phyloP scores from a whole-genome alignment of 1,140 invertebrate species.

The Cydia amplana region DNA sequence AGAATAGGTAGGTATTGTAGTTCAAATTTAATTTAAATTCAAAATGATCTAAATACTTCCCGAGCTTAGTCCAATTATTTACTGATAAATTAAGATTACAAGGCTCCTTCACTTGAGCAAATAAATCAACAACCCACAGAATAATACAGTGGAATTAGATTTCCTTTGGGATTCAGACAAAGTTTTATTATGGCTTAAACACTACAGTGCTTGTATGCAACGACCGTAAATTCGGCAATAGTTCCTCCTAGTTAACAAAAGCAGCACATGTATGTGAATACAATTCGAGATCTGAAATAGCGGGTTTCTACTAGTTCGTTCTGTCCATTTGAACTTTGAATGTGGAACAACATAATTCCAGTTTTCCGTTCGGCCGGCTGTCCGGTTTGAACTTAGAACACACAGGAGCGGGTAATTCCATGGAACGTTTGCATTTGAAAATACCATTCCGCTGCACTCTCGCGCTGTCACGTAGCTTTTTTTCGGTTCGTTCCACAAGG shows the following conservation, averaged over 20 bases:
- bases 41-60: neutral
- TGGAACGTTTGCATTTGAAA: constrained; percentile 32
- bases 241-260: constrained; percentile 25
- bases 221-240: constrained; percentile 24
- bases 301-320: constrained; percentile 22
- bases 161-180: neutral
- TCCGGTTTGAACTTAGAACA: constrained; percentile 29
- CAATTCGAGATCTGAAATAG: constrained; percentile 10
- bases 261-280: constrained; percentile 22
- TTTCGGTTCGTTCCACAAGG: constrained; percentile 24
- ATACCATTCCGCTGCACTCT: constrained; percentile 24
- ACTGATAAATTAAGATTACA: neutral
- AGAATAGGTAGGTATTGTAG: neutral
- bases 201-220: constrained; percentile 2
- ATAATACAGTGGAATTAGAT: neutral
- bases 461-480: constrained; percentile 20
- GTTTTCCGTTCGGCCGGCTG: constrained; percentile 25
- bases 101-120: neutral
- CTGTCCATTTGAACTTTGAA: constrained; percentile 33
- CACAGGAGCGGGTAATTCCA: constrained; percentile 28
- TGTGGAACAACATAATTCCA: constrained; percentile 32
- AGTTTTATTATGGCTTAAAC: constrained; percentile 3
- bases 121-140: neutral
- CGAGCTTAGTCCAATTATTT: neutral
- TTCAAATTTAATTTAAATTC: neutral